Conservation (phyloP, 1,140 invertebrate species). For the Pseudobourletiella spinata region DNA sequence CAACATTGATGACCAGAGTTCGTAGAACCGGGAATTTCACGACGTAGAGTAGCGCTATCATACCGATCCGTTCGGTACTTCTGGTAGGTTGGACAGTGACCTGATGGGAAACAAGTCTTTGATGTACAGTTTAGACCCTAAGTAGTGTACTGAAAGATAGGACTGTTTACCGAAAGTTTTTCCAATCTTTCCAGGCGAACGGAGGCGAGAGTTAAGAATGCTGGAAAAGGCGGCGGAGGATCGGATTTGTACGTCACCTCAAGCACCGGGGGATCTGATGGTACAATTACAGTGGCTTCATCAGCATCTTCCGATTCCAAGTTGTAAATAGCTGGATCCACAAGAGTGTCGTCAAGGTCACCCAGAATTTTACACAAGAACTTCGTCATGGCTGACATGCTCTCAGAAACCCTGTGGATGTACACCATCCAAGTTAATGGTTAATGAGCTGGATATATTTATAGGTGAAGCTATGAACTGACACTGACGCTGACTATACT, state of each 20-base stretch:
- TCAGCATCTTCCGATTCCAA: background rate
- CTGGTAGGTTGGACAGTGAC: background rate
- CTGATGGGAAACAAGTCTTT: too few relatives aligned
- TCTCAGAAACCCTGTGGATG: background rate
- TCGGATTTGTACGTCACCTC: background rate
- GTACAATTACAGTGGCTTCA: background rate
- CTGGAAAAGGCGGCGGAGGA: background rate
- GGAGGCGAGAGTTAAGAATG: background rate
- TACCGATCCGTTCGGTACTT: background rate
- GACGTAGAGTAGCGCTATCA: background rate
- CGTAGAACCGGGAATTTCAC: background rate
- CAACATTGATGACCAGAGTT: background rate
- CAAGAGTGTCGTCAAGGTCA: background rate
- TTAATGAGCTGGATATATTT: too few relatives aligned
- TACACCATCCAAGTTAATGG: too few relatives aligned
- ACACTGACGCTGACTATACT: too few relatives aligned
- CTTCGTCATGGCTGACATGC: background rate
- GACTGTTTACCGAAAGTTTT: background rate
- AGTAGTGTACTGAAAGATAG: too few relatives aligned
- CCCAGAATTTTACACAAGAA: constrained; percentile 1
- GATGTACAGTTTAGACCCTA: too few relatives aligned
- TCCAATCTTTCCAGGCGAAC: background rate
- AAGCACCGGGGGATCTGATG: background rate
- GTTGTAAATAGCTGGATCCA: background rate
- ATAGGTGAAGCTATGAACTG: too few relatives aligned